These are phyloP conservation scores for Rhombomys opimus DNA, from an alignment of 2,113 vertebrate species.

Conservation along the genomic window DNA sequence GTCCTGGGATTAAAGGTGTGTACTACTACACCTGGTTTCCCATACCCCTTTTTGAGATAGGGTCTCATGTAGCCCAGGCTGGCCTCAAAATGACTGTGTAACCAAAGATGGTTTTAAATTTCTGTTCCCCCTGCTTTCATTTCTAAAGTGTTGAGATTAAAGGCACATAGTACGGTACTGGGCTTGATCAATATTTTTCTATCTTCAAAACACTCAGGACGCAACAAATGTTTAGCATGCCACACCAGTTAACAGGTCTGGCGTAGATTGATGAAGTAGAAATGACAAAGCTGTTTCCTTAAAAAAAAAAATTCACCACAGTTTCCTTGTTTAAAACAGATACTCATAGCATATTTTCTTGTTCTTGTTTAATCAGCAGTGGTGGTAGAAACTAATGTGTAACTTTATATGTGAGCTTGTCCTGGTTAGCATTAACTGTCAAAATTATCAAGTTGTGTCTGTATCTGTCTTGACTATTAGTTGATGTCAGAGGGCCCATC, in stretches of 20 bases:
- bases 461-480: not conserved
- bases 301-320: not conserved
- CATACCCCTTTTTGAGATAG: not conserved
- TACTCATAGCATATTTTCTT: not conserved
- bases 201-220: constrained; percentile 6
- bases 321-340: constrained; percentile 37
- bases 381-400: constrained; percentile 3
- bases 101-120: not conserved
- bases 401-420: not conserved
- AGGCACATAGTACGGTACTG: not conserved
- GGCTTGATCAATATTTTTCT: constrained; percentile 2
- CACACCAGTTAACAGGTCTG: constrained; percentile 3
- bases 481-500: not conserved
- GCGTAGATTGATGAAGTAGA: constrained; percentile 11
- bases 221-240: not conserved
- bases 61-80: not conserved
- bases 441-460: not conserved
- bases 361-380: constrained; percentile 56
- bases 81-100: not conserved
- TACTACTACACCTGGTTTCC: not conserved
- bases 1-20: too few species aligned
- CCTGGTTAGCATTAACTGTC: not conserved
- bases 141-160: not conserved
- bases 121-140: not conserved
- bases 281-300: not conserved